phyloP scores from a whole-genome alignment of 1,140 invertebrate species.

The Eumaeus atala region DNA sequence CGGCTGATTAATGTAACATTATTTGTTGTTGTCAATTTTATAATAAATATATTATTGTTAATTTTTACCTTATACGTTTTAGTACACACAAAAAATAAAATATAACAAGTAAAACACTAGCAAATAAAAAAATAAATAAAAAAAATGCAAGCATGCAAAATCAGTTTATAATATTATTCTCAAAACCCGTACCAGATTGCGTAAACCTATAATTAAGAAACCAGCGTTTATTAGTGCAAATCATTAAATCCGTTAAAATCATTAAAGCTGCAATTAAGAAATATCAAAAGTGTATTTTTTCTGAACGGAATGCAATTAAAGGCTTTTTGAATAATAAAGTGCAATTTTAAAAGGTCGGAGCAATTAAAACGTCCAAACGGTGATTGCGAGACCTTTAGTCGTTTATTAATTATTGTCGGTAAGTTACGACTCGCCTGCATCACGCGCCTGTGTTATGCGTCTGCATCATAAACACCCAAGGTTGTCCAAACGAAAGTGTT shows the following conservation, averaged over 20 bases:
- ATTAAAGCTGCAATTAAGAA: conserved; percentile 27
- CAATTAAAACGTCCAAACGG: conserved; percentile 57
- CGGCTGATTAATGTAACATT: too few relatives aligned
- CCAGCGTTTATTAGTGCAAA: conserved; percentile 9
- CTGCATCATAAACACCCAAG: too few relatives aligned
- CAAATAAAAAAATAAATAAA: too few relatives aligned
- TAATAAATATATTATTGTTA: too few relatives aligned
- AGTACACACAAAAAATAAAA: too few relatives aligned
- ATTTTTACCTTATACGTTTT: too few relatives aligned
- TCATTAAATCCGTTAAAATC: conserved; percentile 18
- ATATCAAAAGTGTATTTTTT: conserved; percentile 34
- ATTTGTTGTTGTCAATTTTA: too few relatives aligned
- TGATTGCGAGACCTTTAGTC: conserved; percentile 33
- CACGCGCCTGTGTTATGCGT: background rate
- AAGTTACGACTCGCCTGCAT: conserved; percentile 10
- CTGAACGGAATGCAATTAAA: conserved; percentile 52
- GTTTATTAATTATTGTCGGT: conserved; percentile 29
- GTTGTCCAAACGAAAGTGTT: too few relatives aligned
- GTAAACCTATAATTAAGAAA: conserved; percentile 1
- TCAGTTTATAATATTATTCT: background rate
- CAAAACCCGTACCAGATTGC: background rate
- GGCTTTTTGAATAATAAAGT: conserved; percentile 34
- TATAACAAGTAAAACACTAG: too few relatives aligned
- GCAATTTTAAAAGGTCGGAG: conserved; percentile 56
- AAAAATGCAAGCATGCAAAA: background rate